phyloP scores from a whole-genome alignment of 2,113 vertebrate genomes.

The Oostethus manadensis region DNA sequence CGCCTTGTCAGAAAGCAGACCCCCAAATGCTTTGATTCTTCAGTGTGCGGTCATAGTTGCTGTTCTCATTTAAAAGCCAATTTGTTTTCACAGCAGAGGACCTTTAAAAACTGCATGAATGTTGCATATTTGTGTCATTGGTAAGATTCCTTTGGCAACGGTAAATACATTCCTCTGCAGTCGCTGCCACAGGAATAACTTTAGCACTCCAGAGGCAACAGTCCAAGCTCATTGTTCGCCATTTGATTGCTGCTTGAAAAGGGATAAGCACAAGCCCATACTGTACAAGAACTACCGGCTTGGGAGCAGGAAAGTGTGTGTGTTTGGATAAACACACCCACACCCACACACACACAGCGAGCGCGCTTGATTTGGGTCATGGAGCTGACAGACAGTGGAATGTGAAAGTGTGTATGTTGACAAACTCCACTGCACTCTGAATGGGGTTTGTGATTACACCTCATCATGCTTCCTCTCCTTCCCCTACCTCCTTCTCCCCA shows the following conservation, averaged over 20 bases:
- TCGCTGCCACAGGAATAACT: slow-evolving; percentile 48
- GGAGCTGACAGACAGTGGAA: slow-evolving; percentile 67
- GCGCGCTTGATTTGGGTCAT: slow-evolving; percentile 65
- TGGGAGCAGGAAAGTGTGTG: slow-evolving; percentile 52
- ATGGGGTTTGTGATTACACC: slow-evolving; percentile 75
- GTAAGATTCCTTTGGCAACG: neutral
- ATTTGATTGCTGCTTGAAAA: slow-evolving; percentile 68
- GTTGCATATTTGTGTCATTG: neutral
- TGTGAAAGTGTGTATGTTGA: slow-evolving; percentile 73
- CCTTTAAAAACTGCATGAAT: neutral
- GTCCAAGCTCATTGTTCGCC: slow-evolving; percentile 67
- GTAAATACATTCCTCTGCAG: neutral
- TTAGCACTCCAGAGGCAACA: slow-evolving; percentile 64
- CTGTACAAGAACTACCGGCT: slow-evolving; percentile 61
- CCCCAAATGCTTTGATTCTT: too few species aligned
- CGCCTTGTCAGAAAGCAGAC: too few species aligned
- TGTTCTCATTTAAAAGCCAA: too few species aligned
- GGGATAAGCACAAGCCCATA: slow-evolving; percentile 62
- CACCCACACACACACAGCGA: slow-evolving; percentile 27
- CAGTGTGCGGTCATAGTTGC: too few species aligned
- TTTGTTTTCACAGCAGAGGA: too few species aligned
- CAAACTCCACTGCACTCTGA: slow-evolving; percentile 71
- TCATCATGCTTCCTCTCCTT: slow-evolving; percentile 53
- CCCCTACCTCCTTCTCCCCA: slow-evolving; percentile 10
- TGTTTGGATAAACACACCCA: slow-evolving; percentile 11